These are phyloP conservation scores for Sciurus vulgaris DNA, from an alignment of 2,797 vertebrate species.

Conservation along the genomic window DNA sequence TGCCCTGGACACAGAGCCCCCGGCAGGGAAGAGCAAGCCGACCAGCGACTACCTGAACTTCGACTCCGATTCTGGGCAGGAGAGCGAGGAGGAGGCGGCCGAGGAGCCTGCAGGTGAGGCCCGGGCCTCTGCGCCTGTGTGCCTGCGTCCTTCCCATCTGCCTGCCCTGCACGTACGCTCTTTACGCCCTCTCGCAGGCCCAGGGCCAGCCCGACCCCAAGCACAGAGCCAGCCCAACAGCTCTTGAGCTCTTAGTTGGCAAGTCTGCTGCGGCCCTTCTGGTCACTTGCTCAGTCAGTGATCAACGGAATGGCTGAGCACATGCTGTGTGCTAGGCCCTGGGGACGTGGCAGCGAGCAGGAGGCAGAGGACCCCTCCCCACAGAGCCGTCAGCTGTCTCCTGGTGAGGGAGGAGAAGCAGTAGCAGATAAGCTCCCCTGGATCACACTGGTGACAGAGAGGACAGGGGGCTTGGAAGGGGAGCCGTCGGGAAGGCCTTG, in stretches of 20 bases:
- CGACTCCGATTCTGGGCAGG: constrained; percentile 93
- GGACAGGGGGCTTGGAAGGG: rapidly evolving
- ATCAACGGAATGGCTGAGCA: background rate
- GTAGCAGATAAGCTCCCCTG: rapidly evolving
- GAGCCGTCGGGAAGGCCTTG: rapidly evolving
- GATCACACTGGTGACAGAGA: rapidly evolving
- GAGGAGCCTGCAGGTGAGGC: constrained; percentile 35
- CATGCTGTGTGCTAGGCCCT: rapidly evolving
- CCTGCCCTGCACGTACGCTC: too few relatives aligned
- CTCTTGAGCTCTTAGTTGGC: background rate
- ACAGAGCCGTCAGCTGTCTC: rapidly evolving
- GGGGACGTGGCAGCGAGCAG: background rate
- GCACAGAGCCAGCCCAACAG: background rate
- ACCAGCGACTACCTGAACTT: constrained; percentile 96
- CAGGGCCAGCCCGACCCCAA: too few relatives aligned
- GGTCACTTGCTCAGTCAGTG: background rate
- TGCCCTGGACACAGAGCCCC: constrained; percentile 81
- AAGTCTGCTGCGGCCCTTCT: rapidly evolving
- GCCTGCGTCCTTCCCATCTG: rapidly evolving
- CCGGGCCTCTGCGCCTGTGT: rapidly evolving
- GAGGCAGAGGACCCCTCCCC: background rate
- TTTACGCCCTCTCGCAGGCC: rapidly evolving
- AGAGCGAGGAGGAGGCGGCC: constrained; percentile 84
- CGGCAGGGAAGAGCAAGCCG: constrained; percentile 83
- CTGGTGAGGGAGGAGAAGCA: rapidly evolving